Evolutionary conservation across 30 jellyfish, hydroid and myxozoan genomes (phyloP), one percentile per base, ranked within the genome.

Genomic region (Catostylus mosaicus): DNA sequence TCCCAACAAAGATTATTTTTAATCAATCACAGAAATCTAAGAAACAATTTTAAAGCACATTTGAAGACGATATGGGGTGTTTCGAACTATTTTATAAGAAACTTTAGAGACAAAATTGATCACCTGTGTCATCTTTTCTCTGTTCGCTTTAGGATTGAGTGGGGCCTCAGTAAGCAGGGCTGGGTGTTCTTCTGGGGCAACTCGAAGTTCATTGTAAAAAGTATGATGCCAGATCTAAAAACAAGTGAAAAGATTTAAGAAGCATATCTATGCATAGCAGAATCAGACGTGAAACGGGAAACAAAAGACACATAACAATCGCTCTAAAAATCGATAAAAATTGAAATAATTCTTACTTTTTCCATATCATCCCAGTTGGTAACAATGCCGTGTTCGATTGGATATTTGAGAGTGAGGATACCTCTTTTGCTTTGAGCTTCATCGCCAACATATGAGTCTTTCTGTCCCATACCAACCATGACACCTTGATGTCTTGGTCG

Each of bases 181-280:
- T 18, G 99, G 99, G 84, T 95, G 99, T 57, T 95, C 99, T 66
- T 95, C 99, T 65, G 99, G 99, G 36, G 99, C 99, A 56, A 95
- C 99, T 57, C 99, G 97, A 60, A 95, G 96, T 80, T 95, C 99
- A 60, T 95, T 95, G 95, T 95, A 95, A 90, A 95, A 95, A 77
- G 99, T 95, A 86, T 95, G 99, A 95, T 95, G 99, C 99, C 99
- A 95, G 90, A 95, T 95, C 99, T 93, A 54, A 7, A 19, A 64
- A 5, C 34, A 51, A 48, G 23, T 3, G 40, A 1, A n/a, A n/a
- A n/a, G n/a, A n/a, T n/a, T n/a, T n/a, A n/a, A n/a, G n/a, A n/a
- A n/a, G n/a, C n/a, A n/a, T n/a, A n/a, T n/a, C n/a, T n/a, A n/a
- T n/a, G n/a, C n/a, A n/a, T n/a, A n/a, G n/a, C n/a, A n/a, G n/a